Percentiles rank a stretch among this genome's conserved stretches.
These are phyloP conservation scores for Chunga burmeisteri DNA, from an alignment of 2,113 vertebrate species.

Conservation along the genomic window DNA sequence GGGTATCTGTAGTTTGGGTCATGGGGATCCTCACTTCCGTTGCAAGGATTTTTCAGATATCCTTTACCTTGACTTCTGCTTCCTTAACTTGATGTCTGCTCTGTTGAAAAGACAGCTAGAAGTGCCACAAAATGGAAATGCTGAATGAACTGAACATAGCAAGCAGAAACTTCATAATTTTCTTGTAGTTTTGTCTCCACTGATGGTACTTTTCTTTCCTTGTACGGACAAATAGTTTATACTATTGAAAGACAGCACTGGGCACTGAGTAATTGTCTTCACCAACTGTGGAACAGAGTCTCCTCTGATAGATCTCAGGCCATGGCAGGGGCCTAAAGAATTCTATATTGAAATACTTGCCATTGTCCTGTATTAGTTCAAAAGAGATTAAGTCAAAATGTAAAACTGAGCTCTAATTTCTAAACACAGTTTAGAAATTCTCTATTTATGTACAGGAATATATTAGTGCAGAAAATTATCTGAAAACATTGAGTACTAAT, in stretches of 20 bases:
- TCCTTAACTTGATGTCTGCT: not conserved
- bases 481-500: not conserved
- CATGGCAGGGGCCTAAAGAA: not conserved
- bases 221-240: not conserved
- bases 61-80: not conserved
- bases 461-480: not conserved
- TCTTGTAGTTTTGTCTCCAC: not conserved
- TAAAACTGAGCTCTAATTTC: not conserved
- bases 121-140: slow-evolving; percentile 21
- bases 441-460: not conserved
- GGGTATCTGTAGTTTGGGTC: not conserved
- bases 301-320: not conserved
- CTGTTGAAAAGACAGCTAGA: not conserved
- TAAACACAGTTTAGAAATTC: not conserved
- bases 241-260: rapidly evolving
- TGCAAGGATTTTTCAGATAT: not conserved
- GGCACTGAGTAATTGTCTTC: not conserved
- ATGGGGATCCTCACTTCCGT: not conserved
- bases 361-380: not conserved
- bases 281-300: not conserved
- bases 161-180: not conserved
- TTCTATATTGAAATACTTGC: not conserved
- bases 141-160: not conserved
- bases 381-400: not conserved
- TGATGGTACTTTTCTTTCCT: slow-evolving; percentile 1